These are phyloP conservation scores for Sthenelais limicola DNA, from an alignment of 2,888 invertebrate genomes.

Conservation along the genomic window DNA sequence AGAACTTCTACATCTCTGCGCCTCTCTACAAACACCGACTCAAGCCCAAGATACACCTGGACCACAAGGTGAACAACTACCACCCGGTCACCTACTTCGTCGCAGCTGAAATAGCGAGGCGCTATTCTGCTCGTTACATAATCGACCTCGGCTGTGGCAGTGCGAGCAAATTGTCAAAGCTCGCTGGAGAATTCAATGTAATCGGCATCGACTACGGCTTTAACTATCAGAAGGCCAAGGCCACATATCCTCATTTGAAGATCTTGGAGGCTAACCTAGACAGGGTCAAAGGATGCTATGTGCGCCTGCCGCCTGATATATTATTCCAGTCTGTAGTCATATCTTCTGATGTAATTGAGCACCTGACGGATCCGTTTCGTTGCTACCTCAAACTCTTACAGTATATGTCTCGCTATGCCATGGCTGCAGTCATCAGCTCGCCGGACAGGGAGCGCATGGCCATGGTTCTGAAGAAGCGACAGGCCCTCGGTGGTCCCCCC, in stretches of 20 bases:
- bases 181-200: constrained; percentile 27
- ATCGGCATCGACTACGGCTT: constrained; percentile 29
- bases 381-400: constrained; percentile 24
- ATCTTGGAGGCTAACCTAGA: constrained; percentile 23
- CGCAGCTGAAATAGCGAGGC: constrained; percentile 1
- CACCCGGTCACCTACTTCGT: constrained; percentile 25
- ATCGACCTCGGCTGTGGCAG: constrained; percentile 26
- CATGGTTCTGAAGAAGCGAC: not conserved
- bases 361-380: constrained; percentile 26
- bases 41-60: constrained; percentile 23
- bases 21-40: constrained; percentile 19
- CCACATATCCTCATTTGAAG: constrained; percentile 3
- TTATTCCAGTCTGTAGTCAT: constrained; percentile 10
- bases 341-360: constrained; percentile 25
- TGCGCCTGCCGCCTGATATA: constrained; percentile 19
- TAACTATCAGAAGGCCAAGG: constrained; percentile 19
- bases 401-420: constrained; percentile 18
- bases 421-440: constrained; percentile 18
- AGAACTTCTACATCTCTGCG: constrained; percentile 25
- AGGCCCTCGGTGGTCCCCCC: constrained; percentile 3
- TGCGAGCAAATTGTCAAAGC: constrained; percentile 11
- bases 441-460: constrained; percentile 33
- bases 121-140: constrained; percentile 25
- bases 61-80: constrained; percentile 22
- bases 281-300: constrained; percentile 14